A percentile compares a stretch with the other conserved stretches of the same genome.
Conservation (phyloP, 2,888 invertebrate species). For the Folsomia manolachei region DNA sequence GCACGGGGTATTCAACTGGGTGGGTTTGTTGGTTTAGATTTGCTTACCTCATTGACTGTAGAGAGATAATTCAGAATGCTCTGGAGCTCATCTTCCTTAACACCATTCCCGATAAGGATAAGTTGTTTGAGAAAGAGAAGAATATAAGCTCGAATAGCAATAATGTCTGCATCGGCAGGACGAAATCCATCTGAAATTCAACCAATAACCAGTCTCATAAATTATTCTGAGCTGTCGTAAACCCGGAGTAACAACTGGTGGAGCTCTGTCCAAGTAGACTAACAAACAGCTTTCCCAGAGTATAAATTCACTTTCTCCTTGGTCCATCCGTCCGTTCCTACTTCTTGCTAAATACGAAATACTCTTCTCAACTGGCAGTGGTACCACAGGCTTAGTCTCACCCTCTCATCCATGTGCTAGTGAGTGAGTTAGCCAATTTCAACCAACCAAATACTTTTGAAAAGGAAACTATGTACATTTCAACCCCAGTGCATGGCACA, state of each 20-base stretch:
- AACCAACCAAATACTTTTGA: not conserved
- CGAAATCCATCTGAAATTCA: conserved; percentile 78
- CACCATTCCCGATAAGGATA: conserved; percentile 93
- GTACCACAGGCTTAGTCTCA: too few species aligned
- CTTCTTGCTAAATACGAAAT: not conserved
- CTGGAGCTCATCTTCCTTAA: conserved; percentile 97
- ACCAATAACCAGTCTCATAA: conserved; percentile 19
- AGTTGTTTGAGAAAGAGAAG: conserved; percentile 91
- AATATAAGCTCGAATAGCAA: conserved; percentile 91
- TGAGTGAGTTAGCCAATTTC: not conserved
- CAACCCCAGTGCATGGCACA: too few species aligned
- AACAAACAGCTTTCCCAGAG: conserved; percentile 19
- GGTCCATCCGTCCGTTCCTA: too few species aligned
- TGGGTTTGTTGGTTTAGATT: too few species aligned
- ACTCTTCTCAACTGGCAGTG: too few species aligned
- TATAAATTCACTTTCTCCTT: conserved; percentile 1
- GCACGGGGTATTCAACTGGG: not conserved
- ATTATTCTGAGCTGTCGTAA: conserved; percentile 18
- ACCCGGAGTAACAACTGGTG: conserved; percentile 14
- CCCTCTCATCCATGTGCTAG: not conserved
- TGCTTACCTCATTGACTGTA: conserved; percentile 90
- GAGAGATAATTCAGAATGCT: conserved; percentile 96
- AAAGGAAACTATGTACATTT: not conserved
- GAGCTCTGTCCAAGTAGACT: not conserved
- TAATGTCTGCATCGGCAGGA: conserved; percentile 89